Percentiles rank a stretch among this genome's conserved stretches.
These are phyloP conservation scores for Coranthus polyacanthus DNA, from an alignment of 2,797 vertebrate genomes.

Conservation along the genomic window DNA sequence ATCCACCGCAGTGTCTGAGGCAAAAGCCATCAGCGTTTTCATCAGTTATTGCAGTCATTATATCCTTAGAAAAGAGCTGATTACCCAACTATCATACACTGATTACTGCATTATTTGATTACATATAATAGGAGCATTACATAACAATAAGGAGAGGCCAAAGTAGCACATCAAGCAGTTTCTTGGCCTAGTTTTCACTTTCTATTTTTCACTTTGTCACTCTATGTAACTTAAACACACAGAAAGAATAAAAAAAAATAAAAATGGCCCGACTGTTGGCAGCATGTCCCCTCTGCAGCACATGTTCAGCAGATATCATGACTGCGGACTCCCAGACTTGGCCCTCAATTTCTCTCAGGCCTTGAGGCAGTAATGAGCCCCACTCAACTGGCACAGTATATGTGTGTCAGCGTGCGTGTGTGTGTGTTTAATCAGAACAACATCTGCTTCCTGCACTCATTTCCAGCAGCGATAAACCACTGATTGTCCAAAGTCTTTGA, in stretches of 20 bases:
- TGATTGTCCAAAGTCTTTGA: conserved; percentile 80
- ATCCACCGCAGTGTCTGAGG: background rate
- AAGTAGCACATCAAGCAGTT: conserved; percentile 21
- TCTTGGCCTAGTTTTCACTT: conserved; percentile 4
- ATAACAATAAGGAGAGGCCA: conserved; percentile 18
- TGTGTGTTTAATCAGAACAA: conserved; percentile 78
- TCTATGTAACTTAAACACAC: conserved; percentile 14
- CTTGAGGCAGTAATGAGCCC: conserved; percentile 39
- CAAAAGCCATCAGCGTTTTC: conserved; percentile 13
- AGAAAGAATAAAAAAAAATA: background rate
- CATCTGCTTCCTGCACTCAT: conserved; percentile 82
- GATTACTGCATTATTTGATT: conserved; percentile 52
- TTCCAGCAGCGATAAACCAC: conserved; percentile 78
- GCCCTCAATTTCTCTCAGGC: conserved; percentile 43
- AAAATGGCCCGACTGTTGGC: conserved; percentile 19
- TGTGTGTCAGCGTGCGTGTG: conserved; percentile 32
- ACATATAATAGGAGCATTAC: conserved; percentile 39
- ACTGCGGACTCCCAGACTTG: conserved; percentile 40
- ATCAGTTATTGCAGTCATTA: conserved; percentile 36
- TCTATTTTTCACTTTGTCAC: conserved; percentile 11
- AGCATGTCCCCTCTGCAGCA: conserved; percentile 26
- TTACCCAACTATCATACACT: conserved; percentile 48
- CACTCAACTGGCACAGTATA: conserved; percentile 27
- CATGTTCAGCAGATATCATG: conserved; percentile 63
- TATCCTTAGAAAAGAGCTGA: conserved; percentile 32